Evolutionary conservation across 2,113 vertebrate genomes (phyloP).

Genomic region (Camelus bactrianus): DNA sequence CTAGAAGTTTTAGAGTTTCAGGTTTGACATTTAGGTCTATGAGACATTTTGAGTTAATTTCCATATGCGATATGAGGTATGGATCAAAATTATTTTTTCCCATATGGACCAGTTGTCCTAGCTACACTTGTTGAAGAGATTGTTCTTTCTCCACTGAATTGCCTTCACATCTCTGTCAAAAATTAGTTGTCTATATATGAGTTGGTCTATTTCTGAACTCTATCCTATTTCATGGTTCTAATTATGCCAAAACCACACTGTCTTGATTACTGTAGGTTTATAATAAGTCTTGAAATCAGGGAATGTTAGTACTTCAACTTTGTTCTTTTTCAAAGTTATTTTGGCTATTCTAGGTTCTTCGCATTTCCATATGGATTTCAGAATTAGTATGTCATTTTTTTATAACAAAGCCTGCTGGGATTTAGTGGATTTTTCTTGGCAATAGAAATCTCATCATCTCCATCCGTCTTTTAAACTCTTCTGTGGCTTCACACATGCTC

Average conservation of each 20-base stretch:
- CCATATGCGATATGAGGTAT: neutral
- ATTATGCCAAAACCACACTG: conserved; percentile 46
- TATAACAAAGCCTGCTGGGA: conserved; percentile 20
- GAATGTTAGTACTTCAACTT: conserved; percentile 48
- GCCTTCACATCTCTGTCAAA: conserved; percentile 46
- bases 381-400: conserved; percentile 33
- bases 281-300: conserved; percentile 66
- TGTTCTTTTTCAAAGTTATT: conserved; percentile 64
- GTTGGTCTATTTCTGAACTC: conserved; percentile 57
- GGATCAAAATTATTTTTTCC: neutral
- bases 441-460: neutral
- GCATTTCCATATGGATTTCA: conserved; percentile 58
- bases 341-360: conserved; percentile 52
- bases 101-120: neutral
- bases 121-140: conserved; percentile 36
- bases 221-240: conserved; percentile 24
- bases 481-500: neutral
- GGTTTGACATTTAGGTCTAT: conserved; percentile 7
- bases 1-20: conserved; percentile 27
- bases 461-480: neutral
- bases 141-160: conserved; percentile 35
- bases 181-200: conserved; percentile 49
- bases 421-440: neutral
- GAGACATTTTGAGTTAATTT: conserved; percentile 23
- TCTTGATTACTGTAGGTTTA: conserved; percentile 67